These are phyloP conservation scores for Athalia rosae DNA, from an alignment of 2,888 invertebrate genomes.

Conservation along the genomic window DNA sequence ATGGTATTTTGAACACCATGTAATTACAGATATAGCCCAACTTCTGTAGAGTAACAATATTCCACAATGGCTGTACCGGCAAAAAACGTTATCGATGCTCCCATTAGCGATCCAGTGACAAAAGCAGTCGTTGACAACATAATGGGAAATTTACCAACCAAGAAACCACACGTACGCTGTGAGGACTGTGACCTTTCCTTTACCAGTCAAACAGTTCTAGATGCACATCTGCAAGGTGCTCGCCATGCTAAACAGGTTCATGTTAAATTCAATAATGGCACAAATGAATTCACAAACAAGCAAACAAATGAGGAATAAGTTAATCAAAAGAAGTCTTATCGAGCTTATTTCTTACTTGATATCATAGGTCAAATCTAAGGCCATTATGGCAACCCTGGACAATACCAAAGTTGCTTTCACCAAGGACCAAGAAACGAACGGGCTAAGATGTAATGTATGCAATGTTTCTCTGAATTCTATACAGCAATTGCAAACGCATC, in stretches of 20 bases:
- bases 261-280: background rate
- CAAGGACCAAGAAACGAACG: slow-evolving; percentile 69
- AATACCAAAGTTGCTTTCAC: slow-evolving; percentile 69
- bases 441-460: slow-evolving; percentile 73
- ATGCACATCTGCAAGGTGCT: slow-evolving; percentile 73
- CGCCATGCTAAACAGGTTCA: slow-evolving; percentile 70
- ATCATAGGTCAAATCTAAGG: slow-evolving; percentile 68
- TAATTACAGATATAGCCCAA: background rate
- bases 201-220: slow-evolving; percentile 73
- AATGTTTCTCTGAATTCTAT: slow-evolving; percentile 74
- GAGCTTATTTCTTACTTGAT: background rate
- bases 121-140: slow-evolving; percentile 74
- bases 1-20: background rate
- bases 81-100: slow-evolving; percentile 57
- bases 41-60: background rate
- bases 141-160: slow-evolving; percentile 73
- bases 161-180: slow-evolving; percentile 72
- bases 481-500: slow-evolving; percentile 73
- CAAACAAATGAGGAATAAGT: background rate
- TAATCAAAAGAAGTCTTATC: background rate
- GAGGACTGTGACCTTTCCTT: slow-evolving; percentile 74
- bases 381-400: slow-evolving; percentile 69
- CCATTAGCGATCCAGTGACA: slow-evolving; percentile 72
- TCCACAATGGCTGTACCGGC: slow-evolving; percentile 57
- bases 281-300: background rate